Conservation (phyloP, 2,113 vertebrate species). For the Campylomormyrus tamandua region DNA sequence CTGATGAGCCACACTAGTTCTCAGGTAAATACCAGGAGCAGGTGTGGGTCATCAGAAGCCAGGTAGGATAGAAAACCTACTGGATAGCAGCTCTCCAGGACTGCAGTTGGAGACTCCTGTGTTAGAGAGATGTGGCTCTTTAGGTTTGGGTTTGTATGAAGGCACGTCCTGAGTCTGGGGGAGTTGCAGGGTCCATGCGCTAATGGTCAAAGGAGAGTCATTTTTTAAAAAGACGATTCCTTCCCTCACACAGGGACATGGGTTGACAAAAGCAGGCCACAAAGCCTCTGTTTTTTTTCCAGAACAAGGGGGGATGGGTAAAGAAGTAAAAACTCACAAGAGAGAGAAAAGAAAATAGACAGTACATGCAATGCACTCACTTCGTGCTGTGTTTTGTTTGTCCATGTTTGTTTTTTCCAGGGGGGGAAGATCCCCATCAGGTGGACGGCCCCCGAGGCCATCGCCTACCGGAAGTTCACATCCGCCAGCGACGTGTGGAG, state of each 20-base stretch:
- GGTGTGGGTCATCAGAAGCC: too few species aligned
- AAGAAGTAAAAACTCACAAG: background rate
- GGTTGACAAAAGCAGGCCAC: background rate
- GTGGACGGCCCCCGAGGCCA: constrained; percentile 67
- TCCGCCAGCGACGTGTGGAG: constrained; percentile 69
- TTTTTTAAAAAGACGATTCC: background rate
- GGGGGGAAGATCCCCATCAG: constrained; percentile 68
- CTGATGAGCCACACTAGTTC: constrained; percentile 11
- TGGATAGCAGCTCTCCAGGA: too few species aligned
- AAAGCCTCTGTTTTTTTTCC: background rate
- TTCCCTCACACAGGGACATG: background rate
- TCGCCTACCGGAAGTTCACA: constrained; percentile 68
- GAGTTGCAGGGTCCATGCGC: background rate
- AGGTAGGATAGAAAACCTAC: too few species aligned
- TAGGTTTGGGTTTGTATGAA: background rate
- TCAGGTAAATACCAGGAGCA: too few species aligned
- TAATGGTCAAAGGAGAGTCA: background rate
- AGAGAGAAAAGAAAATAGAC: background rate
- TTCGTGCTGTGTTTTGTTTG: background rate
- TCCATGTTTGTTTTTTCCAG: constrained; percentile 33
- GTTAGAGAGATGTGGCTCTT: background rate
- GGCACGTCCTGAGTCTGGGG: background rate
- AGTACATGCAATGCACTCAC: background rate
- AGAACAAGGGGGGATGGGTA: background rate
- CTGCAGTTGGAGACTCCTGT: too few species aligned